Evolutionary conservation across 2,113 vertebrate species (phyloP).

Genomic region (Rhipidura dahli): DNA sequence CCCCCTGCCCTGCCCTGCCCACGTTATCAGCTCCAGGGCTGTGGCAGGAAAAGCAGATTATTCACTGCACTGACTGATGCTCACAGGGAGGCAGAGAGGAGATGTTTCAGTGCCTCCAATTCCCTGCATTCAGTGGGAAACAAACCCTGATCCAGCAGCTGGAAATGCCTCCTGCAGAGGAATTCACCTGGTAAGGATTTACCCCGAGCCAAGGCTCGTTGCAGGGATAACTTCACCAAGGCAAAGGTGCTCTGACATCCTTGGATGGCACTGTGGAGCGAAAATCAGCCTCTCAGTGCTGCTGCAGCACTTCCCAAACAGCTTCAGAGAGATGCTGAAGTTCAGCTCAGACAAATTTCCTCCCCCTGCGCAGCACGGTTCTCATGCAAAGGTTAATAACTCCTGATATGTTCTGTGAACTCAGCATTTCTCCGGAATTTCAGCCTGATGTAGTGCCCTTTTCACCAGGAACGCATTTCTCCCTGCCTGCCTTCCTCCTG

Average conservation of each 20-base stretch:
- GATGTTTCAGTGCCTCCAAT: neutral
- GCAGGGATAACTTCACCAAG: neutral
- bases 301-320: neutral
- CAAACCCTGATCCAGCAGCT: neutral
- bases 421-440: slow-evolving; percentile 38
- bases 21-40: rapidly evolving
- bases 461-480: neutral
- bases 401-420: neutral
- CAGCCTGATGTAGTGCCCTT: slow-evolving; percentile 28
- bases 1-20: neutral
- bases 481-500: neutral
- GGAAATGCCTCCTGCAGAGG: rapidly evolving
- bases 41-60: neutral
- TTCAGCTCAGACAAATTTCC: neutral
- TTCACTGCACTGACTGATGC: neutral
- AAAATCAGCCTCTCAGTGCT: neutral
- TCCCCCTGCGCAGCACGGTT: neutral
- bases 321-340: neutral
- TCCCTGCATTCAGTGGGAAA: rapidly evolving
- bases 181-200: neutral
- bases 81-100: neutral
- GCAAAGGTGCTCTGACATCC: neutral
- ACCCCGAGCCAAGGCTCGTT: neutral
- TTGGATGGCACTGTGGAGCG: neutral
- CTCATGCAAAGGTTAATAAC: slow-evolving; percentile 45